Conservation (phyloP, 2,113 vertebrate species). For the Helogale parvula region DNA sequence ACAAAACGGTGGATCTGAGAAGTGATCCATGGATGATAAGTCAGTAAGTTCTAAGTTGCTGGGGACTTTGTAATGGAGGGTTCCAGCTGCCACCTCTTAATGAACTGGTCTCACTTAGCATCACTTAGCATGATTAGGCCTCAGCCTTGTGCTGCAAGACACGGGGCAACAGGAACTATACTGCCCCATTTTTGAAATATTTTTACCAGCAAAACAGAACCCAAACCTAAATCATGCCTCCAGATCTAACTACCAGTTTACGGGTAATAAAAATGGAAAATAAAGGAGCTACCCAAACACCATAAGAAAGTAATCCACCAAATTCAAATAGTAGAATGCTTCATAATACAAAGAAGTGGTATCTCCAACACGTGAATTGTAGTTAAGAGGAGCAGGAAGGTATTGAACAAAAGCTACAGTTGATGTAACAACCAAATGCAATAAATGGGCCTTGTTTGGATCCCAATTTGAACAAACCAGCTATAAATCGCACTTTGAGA, state of each 20-base stretch:
- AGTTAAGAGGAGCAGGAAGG: background rate
- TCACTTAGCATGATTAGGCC: background rate
- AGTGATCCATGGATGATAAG: background rate
- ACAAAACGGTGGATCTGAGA: background rate
- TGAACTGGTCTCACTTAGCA: background rate
- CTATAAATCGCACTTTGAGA: background rate
- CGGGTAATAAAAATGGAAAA: background rate
- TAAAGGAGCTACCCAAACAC: background rate
- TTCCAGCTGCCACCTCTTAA: background rate
- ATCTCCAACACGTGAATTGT: background rate
- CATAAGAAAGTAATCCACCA: background rate
- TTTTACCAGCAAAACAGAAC: background rate
- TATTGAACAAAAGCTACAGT: background rate
- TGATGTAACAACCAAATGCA: background rate
- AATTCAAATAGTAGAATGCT: background rate
- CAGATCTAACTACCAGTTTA: background rate
- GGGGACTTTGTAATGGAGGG: background rate
- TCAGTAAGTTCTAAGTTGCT: background rate
- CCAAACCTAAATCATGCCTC: background rate
- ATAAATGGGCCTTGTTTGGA: background rate
- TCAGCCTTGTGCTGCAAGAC: background rate
- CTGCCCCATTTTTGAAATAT: background rate
- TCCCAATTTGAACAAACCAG: slow-evolving; percentile 5
- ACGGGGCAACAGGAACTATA: background rate
- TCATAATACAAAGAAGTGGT: background rate